phyloP scores from a whole-genome alignment of 2,888 invertebrate species.

The Bombylius discolor region DNA sequence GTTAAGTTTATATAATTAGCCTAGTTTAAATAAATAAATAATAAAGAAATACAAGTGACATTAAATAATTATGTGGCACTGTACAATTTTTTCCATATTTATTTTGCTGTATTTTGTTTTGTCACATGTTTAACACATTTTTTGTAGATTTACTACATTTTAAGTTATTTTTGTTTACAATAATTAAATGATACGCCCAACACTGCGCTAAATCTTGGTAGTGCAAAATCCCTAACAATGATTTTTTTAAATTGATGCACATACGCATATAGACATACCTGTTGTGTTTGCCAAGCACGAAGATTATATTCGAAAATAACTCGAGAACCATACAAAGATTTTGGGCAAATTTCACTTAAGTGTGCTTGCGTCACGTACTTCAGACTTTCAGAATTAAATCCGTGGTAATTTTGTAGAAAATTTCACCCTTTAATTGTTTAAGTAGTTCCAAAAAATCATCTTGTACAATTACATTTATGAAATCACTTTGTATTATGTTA shows the following conservation, averaged over 20 bases:
- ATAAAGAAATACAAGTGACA: too few species aligned
- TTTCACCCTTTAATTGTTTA: not conserved
- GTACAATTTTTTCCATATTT: too few species aligned
- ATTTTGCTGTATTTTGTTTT: too few species aligned
- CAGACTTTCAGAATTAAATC: not conserved
- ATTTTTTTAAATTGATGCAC: too few species aligned
- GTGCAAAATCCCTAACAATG: too few species aligned
- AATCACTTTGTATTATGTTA: not conserved
- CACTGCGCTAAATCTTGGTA: too few species aligned
- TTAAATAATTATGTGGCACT: too few species aligned
- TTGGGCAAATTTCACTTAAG: not conserved
- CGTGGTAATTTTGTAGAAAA: not conserved
- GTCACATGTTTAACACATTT: too few species aligned
- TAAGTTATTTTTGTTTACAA: not conserved
- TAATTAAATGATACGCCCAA: not conserved
- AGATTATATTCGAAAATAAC: not conserved
- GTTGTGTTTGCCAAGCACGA: not conserved
- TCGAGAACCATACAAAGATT: not conserved
- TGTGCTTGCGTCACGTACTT: not conserved
- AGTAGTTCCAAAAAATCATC: not conserved
- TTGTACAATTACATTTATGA: not conserved
- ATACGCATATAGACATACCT: not conserved
- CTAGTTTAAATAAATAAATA: too few species aligned
- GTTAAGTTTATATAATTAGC: too few species aligned
- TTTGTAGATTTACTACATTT: too few species aligned